phyloP scores from a whole-genome alignment of 2,797 vertebrate species.

The Numenius phaeopus region DNA sequence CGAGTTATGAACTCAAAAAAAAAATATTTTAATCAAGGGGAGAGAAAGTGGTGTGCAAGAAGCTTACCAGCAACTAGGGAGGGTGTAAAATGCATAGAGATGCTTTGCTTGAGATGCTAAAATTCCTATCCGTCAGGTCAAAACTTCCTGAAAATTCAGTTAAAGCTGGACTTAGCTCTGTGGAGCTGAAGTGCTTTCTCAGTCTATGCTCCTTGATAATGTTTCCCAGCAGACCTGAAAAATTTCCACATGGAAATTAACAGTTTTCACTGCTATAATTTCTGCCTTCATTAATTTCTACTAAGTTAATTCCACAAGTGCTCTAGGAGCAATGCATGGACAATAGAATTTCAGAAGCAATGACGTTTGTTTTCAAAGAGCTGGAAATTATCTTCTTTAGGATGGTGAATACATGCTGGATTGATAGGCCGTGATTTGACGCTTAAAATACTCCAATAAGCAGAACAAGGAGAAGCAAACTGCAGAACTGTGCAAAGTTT shows the following conservation, averaged over 20 bases:
- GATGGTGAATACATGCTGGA: background rate
- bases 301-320: background rate
- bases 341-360: background rate
- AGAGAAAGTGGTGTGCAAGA: background rate
- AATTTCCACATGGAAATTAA: background rate
- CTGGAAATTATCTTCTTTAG: background rate
- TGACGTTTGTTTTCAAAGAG: background rate
- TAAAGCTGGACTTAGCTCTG: background rate
- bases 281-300: background rate
- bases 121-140: background rate
- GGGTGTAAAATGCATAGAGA: background rate
- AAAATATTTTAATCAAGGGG: fast-evolving
- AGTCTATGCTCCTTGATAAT: background rate
- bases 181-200: background rate
- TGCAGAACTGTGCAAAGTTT: background rate
- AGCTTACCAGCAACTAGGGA: background rate
- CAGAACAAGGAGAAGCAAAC: background rate
- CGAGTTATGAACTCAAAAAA: background rate
- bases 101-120: background rate
- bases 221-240: background rate
- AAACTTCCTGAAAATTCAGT: background rate
- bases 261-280: background rate
- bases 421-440: background rate
- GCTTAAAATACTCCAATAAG: background rate
- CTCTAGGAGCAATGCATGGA: background rate